phyloP scores from a whole-genome alignment of 1,140 invertebrate genomes.

The Eueides isabella region DNA sequence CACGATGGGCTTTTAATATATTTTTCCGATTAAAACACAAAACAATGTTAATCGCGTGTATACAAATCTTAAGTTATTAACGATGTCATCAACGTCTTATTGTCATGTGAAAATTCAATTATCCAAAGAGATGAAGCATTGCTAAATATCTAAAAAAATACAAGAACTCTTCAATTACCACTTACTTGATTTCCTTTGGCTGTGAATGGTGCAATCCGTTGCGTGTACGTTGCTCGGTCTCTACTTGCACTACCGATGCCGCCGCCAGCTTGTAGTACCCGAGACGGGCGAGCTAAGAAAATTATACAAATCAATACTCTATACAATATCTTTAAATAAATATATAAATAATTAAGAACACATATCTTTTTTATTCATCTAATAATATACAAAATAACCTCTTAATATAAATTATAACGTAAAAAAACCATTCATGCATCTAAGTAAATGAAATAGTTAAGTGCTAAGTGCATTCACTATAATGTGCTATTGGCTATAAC shows the following conservation, averaged over 20 bases:
- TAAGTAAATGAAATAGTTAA: not conserved
- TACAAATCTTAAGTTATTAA: not conserved
- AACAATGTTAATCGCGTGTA: not conserved
- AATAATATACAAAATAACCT: not conserved
- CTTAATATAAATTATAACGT: not conserved
- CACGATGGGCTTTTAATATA: too few relatives aligned
- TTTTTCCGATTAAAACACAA: not conserved
- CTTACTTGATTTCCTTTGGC: constrained; percentile 69
- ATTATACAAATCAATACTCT: not conserved
- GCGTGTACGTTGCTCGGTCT: constrained; percentile 68
- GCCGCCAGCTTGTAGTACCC: constrained; percentile 81
- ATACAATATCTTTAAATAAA: not conserved
- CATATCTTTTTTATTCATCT: not conserved
- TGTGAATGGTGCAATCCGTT: constrained; percentile 69
- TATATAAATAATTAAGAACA: not conserved
- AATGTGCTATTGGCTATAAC: constrained; percentile 6
- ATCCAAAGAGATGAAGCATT: not conserved
- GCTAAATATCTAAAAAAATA: not conserved
- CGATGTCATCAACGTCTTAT: not conserved
- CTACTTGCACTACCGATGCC: constrained; percentile 68
- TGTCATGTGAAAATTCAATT: constrained; percentile 10
- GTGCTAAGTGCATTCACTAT: not conserved
- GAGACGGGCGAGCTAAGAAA: constrained; percentile 73
- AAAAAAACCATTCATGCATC: constrained; percentile 1
- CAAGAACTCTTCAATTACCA: not conserved